These are phyloP conservation scores for Strix occidentalis DNA, from an alignment of 2,797 vertebrate genomes.

Conservation along the genomic window DNA sequence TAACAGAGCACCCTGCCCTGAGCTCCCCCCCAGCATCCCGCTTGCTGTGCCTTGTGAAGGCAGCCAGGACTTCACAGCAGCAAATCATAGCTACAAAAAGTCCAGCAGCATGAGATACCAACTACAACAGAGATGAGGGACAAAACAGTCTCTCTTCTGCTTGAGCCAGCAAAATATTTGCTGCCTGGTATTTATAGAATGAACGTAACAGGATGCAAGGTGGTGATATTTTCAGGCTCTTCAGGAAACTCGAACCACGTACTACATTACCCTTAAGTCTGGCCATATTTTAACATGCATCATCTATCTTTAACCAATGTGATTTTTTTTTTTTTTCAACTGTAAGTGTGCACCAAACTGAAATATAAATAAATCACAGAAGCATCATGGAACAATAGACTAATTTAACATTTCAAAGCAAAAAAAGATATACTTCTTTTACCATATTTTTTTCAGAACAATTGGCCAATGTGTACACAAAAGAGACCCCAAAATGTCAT, in stretches of 20 bases:
- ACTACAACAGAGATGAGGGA: background rate
- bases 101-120: background rate
- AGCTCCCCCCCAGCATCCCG: background rate
- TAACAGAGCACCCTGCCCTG: fast-evolving
- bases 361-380: background rate
- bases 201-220: fast-evolving
- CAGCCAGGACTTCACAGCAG: background rate
- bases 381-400: background rate
- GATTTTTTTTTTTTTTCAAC: background rate
- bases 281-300: background rate
- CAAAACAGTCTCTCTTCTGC: background rate
- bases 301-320: background rate
- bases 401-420: background rate
- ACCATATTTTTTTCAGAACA: background rate
- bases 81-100: background rate
- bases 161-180: background rate
- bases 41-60: background rate
- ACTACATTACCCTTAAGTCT: background rate
- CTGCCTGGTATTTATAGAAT: background rate
- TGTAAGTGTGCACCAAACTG: background rate
- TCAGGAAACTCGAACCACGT: background rate
- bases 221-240: background rate
- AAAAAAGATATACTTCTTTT: background rate
- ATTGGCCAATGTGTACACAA: background rate
- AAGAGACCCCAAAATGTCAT: background rate